Conservation (phyloP, 2,888 invertebrate species). For the Halictus ligatus region DNA sequence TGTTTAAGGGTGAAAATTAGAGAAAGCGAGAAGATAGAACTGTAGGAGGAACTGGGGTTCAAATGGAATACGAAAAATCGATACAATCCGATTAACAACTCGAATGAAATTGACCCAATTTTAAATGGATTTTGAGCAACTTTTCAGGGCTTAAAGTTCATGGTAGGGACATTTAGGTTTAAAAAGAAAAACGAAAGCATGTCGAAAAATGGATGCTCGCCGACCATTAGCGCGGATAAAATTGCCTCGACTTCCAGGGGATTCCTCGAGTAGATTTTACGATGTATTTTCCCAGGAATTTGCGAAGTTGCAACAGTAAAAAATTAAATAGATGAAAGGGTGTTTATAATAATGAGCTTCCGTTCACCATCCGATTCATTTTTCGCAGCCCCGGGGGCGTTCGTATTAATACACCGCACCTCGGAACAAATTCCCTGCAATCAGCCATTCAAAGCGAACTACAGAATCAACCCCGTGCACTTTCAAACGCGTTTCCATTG, state of each 20-base stretch:
- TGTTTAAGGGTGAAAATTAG: too few relatives aligned
- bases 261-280: not conserved
- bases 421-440: not conserved
- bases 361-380: not conserved
- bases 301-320: not conserved
- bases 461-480: conserved; percentile 11
- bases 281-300: not conserved
- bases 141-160: not conserved
- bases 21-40: too few relatives aligned
- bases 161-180: not conserved
- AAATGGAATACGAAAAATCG: too few relatives aligned
- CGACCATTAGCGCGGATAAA: not conserved
- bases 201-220: too few relatives aligned
- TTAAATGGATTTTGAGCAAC: too few relatives aligned
- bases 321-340: not conserved
- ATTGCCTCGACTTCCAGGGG: not conserved
- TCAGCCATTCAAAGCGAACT: conserved; percentile 15
- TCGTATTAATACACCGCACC: not conserved
- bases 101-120: not conserved
- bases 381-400: not conserved
- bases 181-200: too few relatives aligned
- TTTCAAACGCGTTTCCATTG: conserved; percentile 1
- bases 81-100: too few relatives aligned
- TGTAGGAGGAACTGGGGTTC: too few relatives aligned
- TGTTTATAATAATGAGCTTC: not conserved